Base-by-base conservation (phyloP, 2,797 vertebrate genomes). In the Triplophysa bombifrons region DNA sequence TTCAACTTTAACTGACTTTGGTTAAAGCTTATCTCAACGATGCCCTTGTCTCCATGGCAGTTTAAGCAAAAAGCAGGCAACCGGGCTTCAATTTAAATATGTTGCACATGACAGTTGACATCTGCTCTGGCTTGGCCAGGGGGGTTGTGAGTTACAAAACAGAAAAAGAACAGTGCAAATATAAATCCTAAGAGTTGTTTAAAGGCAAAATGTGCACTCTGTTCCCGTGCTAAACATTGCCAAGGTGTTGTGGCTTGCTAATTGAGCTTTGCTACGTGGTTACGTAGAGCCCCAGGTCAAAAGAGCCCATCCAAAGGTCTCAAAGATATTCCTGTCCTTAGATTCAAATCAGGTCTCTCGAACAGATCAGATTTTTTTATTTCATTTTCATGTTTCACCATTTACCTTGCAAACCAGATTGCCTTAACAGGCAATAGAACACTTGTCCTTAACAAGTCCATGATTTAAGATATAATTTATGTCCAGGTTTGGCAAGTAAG, bases 21-120 rank as follows among this genome's bases (percentile, higher is more conserved):
- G 46, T 78, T 44, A 71, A 30, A 71, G 61, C 68, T 55, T 64
- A 71, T 78, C 58, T 78, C 58, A 72, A 72, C 25, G 58, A 64
- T 78, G 67, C 67, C 56, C 46, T 63, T 63, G 67, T 61, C 56
- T 64, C 30, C 27, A n/a, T 71, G 19, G 46, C 56, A 53, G 56
- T 53, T 71, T 63, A 63, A 71, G 70, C 5, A 63, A 51, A 70
- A 69, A 58, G 22, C 11, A 16, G 44, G 50, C 44, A 41, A 71
- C 27, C 48, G 38, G 76, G 34, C 34, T 64, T 20, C 72, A 53
- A 72, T 78, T 27, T 41, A 50, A 61, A 77, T 38, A 69, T 63
- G 60, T 64, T 64, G 20, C 68, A 64, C 67, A 64, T 78, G 76
- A 78, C 68, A 53, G 6, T n/a, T 78, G 14, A 72, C 3, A 13